phyloP scores from a whole-genome alignment of 1,140 invertebrate species.

The Achroia grisella region DNA sequence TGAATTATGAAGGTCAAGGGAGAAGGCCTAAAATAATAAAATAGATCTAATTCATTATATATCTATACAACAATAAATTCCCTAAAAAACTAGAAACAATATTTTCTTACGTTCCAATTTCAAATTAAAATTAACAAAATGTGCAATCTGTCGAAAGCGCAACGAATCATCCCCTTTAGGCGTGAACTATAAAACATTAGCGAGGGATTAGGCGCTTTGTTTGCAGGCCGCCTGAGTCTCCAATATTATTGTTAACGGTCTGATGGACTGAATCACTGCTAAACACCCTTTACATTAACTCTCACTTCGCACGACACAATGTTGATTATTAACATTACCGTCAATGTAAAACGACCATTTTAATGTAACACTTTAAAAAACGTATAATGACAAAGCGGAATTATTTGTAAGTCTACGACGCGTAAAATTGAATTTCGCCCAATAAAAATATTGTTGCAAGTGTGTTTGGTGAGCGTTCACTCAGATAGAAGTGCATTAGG shows the following conservation, averaged over 20 bases:
- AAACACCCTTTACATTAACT: constrained; percentile 9
- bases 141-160: constrained; percentile 41
- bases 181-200: constrained; percentile 43
- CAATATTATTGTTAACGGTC: constrained; percentile 25
- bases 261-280: neutral
- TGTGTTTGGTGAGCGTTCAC: neutral
- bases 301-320: constrained; percentile 4
- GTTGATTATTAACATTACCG: constrained; percentile 7
- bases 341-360: constrained; percentile 9
- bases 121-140: constrained; percentile 43
- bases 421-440: constrained; percentile 20
- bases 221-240: constrained; percentile 17
- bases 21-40: too few species aligned
- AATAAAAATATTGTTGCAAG: constrained; percentile 16
- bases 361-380: constrained; percentile 4
- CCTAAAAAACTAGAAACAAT: constrained; percentile 20
- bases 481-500: too few species aligned
- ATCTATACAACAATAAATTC: too few species aligned
- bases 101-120: constrained; percentile 21
- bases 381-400: constrained; percentile 7
- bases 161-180: constrained; percentile 36
- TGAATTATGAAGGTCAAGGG: too few species aligned
- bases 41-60: too few species aligned
- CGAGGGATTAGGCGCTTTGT: constrained; percentile 38
- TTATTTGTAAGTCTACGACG: constrained; percentile 4